Evolutionary conservation across 2,888 invertebrate genomes (phyloP).

Genomic region (Cerastis leucographa): DNA sequence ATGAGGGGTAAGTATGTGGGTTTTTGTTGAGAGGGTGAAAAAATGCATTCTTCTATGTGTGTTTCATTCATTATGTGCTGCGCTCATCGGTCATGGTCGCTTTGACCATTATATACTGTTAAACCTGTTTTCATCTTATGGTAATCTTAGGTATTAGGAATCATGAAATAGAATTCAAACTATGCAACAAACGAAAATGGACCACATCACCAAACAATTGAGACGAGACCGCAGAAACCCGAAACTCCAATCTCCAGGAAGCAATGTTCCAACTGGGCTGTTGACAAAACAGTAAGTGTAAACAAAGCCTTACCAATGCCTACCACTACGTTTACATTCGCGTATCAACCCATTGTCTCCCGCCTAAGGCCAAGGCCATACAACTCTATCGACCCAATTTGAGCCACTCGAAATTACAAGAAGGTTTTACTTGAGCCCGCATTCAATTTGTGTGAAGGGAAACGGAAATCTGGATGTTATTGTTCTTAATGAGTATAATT

Average conservation of each 20-base stretch:
- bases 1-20: background rate
- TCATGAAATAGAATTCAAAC: background rate
- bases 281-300: slow-evolving; percentile 50
- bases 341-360: slow-evolving; percentile 56
- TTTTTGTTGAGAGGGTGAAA: background rate
- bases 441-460: slow-evolving; percentile 49
- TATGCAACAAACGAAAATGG: background rate
- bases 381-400: slow-evolving; percentile 70
- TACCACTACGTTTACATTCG: slow-evolving; percentile 44
- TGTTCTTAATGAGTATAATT: slow-evolving; percentile 57
- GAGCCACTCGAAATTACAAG: slow-evolving; percentile 64
- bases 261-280: slow-evolving; percentile 42
- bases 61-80: background rate
- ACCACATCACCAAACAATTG: background rate
- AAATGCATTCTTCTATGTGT: background rate
- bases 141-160: background rate
- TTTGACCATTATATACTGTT: background rate
- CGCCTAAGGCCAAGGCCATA: slow-evolving; percentile 56
- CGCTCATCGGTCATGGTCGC: background rate
- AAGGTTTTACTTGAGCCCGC: slow-evolving; percentile 51
- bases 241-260: slow-evolving; percentile 24
- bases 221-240: background rate
- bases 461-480: slow-evolving; percentile 53
- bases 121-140: background rate
- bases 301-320: slow-evolving; percentile 37